Base-by-base conservation (phyloP, 2,797 vertebrate species). In the Lacerta bilineata region DNA sequence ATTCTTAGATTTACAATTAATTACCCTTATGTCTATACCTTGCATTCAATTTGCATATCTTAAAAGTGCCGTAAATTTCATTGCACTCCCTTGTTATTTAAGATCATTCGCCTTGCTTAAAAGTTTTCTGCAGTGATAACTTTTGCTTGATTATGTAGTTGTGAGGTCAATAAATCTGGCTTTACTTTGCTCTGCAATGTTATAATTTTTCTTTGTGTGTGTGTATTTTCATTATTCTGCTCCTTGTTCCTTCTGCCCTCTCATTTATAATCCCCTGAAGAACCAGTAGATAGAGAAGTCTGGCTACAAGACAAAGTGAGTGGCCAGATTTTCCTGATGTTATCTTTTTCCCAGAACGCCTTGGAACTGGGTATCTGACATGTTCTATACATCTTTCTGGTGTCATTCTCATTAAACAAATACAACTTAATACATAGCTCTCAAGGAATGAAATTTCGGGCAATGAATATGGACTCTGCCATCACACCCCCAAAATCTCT, bases 11-110 rank as follows among this genome's bases (percentile, higher is more conserved):
- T 97, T 97, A 97, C 97, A 97, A 97, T 97, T 98, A 99, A 99
- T 99, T 98, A 99, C 98, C 98, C 98, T 97, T 98, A 98, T 97
- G 97, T 98, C 98, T 97, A 98, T 98, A 98, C 97, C 97, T 97
- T 97, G 98, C 98, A 98, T 98, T 97, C 96, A 97, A 99, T 99
- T 98, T 99, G 97, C 98, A 99, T 99, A 99, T 98, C 97, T 98
- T 98, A 98, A 97, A 97, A 96, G 96, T 97, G 97, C 95, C 97
- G 98, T 98, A 98, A 98, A 98, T 98, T 98, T 97, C 96, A 89
- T 95, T 96, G 94, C 95, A 90, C 96, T 97, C 95, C 96, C 97
- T 96, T 97, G 97, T 98, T 98, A 98, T 97, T 97, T 97, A 97
- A 95, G 96, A 97, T 96, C 94, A 91, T 91, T 94, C 88, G 0